Evolutionary conservation across 1,140 invertebrate species (phyloP).

Genomic region (Gerris buenoi): DNA sequence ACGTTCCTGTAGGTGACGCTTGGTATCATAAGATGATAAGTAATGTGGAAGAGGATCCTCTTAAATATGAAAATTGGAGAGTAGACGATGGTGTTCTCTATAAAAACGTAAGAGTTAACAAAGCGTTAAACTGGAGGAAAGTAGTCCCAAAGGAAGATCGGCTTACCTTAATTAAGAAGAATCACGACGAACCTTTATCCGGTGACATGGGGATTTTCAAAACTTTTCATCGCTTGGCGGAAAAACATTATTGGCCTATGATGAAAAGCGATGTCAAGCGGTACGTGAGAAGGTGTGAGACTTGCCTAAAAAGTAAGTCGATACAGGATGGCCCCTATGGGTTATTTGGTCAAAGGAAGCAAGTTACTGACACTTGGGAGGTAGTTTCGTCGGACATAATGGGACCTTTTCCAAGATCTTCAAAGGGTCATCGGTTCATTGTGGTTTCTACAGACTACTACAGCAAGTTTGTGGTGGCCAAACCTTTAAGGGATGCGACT

Average conservation of each 20-base stretch:
- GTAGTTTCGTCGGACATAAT: conserved; percentile 28
- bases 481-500: conserved; percentile 23
- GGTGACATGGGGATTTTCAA: background rate
- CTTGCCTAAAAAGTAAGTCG: background rate
- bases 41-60: no score
- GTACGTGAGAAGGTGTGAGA: background rate
- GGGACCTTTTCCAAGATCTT: conserved; percentile 27
- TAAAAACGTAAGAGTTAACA: no score
- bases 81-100: no score
- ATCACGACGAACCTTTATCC: background rate
- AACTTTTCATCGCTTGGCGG: background rate
- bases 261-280: background rate
- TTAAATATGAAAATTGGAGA: no score
- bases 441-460: conserved; percentile 27
- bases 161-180: background rate
- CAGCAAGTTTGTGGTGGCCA: conserved; percentile 27
- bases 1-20: no score
- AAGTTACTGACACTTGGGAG: background rate
- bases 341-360: background rate
- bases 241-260: background rate
- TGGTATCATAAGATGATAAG: no score
- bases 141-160: background rate
- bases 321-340: background rate
- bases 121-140: no score
- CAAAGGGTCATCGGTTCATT: conserved; percentile 25